Base-by-base conservation (phyloP, 2,888 invertebrate genomes). In the Calliopum simillimum region DNA sequence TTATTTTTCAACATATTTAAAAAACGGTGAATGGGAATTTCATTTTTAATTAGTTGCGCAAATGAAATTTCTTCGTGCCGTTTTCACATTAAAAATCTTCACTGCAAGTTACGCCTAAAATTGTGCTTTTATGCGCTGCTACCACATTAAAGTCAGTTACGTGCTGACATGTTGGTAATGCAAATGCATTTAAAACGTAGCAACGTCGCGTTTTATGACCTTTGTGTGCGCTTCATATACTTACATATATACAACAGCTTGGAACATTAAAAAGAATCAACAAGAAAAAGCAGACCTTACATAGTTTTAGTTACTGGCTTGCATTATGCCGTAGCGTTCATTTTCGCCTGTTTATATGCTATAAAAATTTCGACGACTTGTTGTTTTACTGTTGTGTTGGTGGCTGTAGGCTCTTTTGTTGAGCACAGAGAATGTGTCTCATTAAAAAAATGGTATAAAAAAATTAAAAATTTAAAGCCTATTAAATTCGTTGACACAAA, bases 31-130 rank as follows among this genome's bases (percentile, higher is more conserved):
- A 64, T 70, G 71, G 72, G 71, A 75, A 74, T 71, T 74, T 74
- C 72, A 66, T 63, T 75, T 75, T 76, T 77, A 77, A 77, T 76
- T 75, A 76, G 77, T 77, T 75, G 71, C 71, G 72, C 74, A 75
- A 77, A 76, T 75, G 74, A 74, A n/a, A 73, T 75, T 73, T 73
- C 49, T 58, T 63, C 71, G 69, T 71, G 71, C 55, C 16, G 21
- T 56, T 67, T 58, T 21, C 58, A 47, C 63, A 72, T 69, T 69
- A 69, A 69, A 66, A 68, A 33, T 23, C 1, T 14, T 16, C 13
- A 13, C 33, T 14, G n/a, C 23, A 47, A n/a, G 25, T 33, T 16
- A 12, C 8, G 43, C 33, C 14, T 19, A 12, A 51, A 44, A 51
- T 19, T 43, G 43, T 23, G 14, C 13, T 23, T 16, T 53, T n/a